Evolutionary conservation across 2,113 vertebrate genomes (phyloP).

Genomic region (Podiceps cristatus): DNA sequence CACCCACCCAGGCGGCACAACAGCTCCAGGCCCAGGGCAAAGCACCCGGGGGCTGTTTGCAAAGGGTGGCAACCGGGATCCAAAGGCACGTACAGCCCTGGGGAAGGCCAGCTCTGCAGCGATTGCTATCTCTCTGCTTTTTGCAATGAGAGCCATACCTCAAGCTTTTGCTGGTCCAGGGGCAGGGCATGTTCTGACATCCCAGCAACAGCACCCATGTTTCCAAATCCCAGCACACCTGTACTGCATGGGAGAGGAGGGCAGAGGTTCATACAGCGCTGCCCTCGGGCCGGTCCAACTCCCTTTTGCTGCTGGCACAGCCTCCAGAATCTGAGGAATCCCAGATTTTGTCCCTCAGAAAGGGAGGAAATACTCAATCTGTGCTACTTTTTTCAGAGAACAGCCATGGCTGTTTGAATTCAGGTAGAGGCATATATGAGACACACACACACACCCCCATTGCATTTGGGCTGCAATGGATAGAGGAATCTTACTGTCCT

Average conservation of each 20-base stretch:
- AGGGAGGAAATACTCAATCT: neutral
- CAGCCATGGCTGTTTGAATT: too few species aligned
- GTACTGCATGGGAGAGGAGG: neutral
- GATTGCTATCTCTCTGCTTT: neutral
- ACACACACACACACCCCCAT: too few species aligned
- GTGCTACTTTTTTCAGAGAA: neutral
- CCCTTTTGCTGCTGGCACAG: neutral
- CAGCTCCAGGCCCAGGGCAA: neutral
- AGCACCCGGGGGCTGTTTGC: neutral
- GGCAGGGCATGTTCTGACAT: too few species aligned
- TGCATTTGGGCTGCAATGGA: neutral
- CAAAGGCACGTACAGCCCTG: rapidly evolving
- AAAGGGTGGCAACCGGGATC: neutral
- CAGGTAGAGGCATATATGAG: neutral
- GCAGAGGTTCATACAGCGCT: rapidly evolving
- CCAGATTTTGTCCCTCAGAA: neutral
- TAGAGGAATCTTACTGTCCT: neutral
- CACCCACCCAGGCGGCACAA: neutral
- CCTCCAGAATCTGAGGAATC: neutral
- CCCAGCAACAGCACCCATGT: neutral
- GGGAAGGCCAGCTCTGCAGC: neutral
- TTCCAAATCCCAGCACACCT: neutral
- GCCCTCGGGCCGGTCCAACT: neutral
- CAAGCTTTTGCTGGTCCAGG: neutral
- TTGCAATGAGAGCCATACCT: neutral